These are phyloP conservation scores for Coecobrya sp. DNA, from an alignment of 2,888 invertebrate species.

Conservation along the genomic window DNA sequence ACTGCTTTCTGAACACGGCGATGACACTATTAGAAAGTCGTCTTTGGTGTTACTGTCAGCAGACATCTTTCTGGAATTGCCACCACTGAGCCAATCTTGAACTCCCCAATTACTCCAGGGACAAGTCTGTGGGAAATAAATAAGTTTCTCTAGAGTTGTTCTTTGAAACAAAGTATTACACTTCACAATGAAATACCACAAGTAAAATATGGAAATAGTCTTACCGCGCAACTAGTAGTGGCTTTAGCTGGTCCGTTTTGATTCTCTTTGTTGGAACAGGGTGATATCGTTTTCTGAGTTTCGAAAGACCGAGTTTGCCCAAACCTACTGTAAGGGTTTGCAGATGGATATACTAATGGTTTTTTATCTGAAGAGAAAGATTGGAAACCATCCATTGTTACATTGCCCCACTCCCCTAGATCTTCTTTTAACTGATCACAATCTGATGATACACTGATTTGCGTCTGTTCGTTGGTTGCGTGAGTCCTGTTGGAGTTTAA, in stretches of 20 bases:
- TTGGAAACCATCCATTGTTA: constrained; percentile 61
- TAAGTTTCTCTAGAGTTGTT: background rate
- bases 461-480: constrained; percentile 34
- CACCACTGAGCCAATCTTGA: constrained; percentile 49
- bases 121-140: constrained; percentile 18
- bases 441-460: constrained; percentile 65
- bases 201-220: background rate
- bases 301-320: background rate
- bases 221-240: constrained; percentile 22
- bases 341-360: background rate
- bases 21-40: constrained; percentile 80
- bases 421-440: constrained; percentile 65
- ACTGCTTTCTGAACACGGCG: constrained; percentile 11
- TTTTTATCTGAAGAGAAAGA: background rate
- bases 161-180: too few relatives aligned
- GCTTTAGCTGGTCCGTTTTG: background rate
- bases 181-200: too few relatives aligned
- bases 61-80: background rate
- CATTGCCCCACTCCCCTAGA: constrained; percentile 76
- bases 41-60: constrained; percentile 47
- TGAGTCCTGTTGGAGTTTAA: too few relatives aligned
- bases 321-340: background rate
- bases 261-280: constrained; percentile 46
- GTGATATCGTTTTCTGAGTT: background rate
- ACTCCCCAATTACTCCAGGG: constrained; percentile 45